phyloP scores from a whole-genome alignment of 2,888 invertebrate species.

The Brachycybe producta region DNA sequence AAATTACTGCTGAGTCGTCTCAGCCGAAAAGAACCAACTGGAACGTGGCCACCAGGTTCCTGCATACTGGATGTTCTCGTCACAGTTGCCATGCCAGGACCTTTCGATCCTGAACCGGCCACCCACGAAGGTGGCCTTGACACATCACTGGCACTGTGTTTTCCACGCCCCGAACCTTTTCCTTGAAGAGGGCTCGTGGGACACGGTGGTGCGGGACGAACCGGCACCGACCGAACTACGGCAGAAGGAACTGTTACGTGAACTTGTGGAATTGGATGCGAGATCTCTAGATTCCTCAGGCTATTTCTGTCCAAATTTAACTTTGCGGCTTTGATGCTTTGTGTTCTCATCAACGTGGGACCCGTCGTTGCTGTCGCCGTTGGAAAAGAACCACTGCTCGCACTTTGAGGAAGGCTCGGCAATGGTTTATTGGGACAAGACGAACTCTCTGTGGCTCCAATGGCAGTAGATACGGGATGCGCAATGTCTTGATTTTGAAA shows the following conservation, averaged over 20 bases:
- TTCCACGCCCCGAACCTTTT: not conserved
- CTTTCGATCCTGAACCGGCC: not conserved
- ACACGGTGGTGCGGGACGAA: conserved; percentile 36
- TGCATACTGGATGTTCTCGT: conserved; percentile 65
- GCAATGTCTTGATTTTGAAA: conserved; percentile 20
- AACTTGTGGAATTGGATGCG: conserved; percentile 62
- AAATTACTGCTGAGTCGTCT: conserved; percentile 64
- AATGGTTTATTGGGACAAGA: too few species aligned
- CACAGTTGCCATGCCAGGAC: conserved; percentile 39
- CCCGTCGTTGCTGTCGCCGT: not conserved
- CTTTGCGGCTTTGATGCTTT: conserved; percentile 48
- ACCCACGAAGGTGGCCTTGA: conserved; percentile 12
- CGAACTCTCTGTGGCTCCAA: not conserved
- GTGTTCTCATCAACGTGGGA: conserved; percentile 43
- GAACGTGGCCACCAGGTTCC: conserved; percentile 43
- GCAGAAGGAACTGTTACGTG: conserved; percentile 38
- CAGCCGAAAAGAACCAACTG: conserved; percentile 67
- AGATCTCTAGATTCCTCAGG: conserved; percentile 63
- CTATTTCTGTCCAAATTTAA: conserved; percentile 58
- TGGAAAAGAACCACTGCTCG: not conserved
- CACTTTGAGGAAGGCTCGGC: not conserved
- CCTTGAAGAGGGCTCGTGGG: not conserved
- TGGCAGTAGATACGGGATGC: conserved; percentile 7
- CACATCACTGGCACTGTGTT: not conserved
- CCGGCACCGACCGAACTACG: conserved; percentile 46